These are phyloP conservation scores for Rafetus swinhoei DNA, from an alignment of 2,113 vertebrate species.

Conservation along the genomic window DNA sequence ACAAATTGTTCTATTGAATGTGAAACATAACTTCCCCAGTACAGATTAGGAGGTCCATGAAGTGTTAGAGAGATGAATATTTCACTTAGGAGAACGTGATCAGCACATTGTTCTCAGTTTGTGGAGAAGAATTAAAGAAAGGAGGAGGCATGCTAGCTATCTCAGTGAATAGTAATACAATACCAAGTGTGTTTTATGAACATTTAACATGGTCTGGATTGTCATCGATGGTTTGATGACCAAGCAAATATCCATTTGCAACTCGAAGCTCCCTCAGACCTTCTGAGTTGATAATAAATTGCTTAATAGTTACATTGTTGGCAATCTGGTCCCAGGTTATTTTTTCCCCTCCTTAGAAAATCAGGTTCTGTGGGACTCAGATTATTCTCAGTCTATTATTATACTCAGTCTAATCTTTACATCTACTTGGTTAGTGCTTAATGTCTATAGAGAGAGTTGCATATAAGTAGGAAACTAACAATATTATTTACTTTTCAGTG, in stretches of 20 bases:
- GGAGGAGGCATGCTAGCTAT: background rate
- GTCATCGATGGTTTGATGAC: background rate
- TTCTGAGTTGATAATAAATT: background rate
- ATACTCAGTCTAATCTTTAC: background rate
- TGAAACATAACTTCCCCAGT: background rate
- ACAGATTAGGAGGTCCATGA: background rate
- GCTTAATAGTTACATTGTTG: background rate
- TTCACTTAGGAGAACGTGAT: background rate
- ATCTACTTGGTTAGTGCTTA: background rate
- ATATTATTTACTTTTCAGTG: background rate
- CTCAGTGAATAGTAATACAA: background rate
- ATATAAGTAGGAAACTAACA: background rate
- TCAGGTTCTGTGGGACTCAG: background rate
- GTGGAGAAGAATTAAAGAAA: background rate
- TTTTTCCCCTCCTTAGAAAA: background rate
- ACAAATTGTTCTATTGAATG: background rate
- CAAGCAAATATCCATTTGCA: background rate
- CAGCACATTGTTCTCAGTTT: background rate
- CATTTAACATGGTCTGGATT: background rate
- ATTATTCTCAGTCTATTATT: too few species aligned
- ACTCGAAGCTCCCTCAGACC: background rate
- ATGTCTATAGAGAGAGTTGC: background rate
- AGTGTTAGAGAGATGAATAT: background rate
- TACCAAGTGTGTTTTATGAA: background rate
- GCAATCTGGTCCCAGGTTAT: background rate